Evolutionary conservation across 1,140 invertebrate genomes (phyloP).

Genomic region (Drosophila punjabiensis): DNA sequence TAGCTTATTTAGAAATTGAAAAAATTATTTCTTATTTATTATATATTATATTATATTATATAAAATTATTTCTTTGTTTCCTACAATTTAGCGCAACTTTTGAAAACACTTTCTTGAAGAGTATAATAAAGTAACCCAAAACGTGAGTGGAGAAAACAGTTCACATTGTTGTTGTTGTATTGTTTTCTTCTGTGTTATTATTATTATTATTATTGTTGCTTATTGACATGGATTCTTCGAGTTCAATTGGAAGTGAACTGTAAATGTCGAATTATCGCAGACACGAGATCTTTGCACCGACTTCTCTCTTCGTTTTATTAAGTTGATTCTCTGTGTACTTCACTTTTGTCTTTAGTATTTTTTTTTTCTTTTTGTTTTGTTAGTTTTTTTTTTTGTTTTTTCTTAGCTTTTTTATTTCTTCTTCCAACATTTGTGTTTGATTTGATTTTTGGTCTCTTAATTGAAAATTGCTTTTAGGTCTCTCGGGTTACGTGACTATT

Average conservation of each 20-base stretch:
- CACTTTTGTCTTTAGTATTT: not conserved
- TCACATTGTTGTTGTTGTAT: not conserved
- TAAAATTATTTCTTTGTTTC: no score
- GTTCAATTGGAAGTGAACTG: conserved; percentile 47
- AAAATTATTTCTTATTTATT: no score
- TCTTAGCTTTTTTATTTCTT: not conserved
- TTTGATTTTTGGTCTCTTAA: conserved; percentile 25
- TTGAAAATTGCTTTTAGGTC: conserved; percentile 20
- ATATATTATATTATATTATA: no score
- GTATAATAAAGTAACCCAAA: conserved; percentile 3
- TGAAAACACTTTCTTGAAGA: conserved; percentile 6
- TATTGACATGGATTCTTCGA: conserved; percentile 47
- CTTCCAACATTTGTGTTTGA: conserved; percentile 3
- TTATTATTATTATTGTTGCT: conserved; percentile 31
- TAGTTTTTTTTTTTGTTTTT: not conserved
- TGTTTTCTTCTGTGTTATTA: conserved; percentile 10
- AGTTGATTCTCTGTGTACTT: conserved; percentile 21
- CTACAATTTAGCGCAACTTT: not conserved
- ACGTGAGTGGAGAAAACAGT: conserved; percentile 38
- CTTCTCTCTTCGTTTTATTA: conserved; percentile 16
- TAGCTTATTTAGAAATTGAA: no score
- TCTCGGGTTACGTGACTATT: conserved; percentile 38
- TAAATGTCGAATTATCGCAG: conserved; percentile 45
- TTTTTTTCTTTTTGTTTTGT: not conserved
- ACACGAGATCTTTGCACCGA: conserved; percentile 40